These are phyloP conservation scores for Sminthurides aquaticus DNA, from an alignment of 2,888 invertebrate genomes.

Conservation along the genomic window DNA sequence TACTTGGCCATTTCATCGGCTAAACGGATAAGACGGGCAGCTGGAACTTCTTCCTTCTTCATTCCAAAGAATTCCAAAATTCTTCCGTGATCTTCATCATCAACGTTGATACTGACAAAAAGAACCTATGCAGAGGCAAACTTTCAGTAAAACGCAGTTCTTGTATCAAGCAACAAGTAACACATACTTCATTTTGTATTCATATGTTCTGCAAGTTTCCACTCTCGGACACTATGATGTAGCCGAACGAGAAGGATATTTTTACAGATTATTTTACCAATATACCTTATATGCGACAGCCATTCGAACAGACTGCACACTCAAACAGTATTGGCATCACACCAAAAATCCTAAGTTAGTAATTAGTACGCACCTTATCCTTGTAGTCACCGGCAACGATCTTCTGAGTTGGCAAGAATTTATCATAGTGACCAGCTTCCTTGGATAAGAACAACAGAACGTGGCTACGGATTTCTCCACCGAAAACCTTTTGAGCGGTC, in stretches of 20 bases:
- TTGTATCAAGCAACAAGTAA: slow-evolving; percentile 15
- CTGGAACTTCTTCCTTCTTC: slow-evolving; percentile 85
- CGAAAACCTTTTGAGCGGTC: slow-evolving; percentile 96
- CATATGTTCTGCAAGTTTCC: slow-evolving; percentile 42
- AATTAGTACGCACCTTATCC: slow-evolving; percentile 56
- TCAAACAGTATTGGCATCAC: slow-evolving; percentile 16
- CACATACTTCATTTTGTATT: slow-evolving; percentile 4
- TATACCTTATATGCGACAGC: slow-evolving; percentile 20
- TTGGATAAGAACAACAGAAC: slow-evolving; percentile 90
- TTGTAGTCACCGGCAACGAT: slow-evolving; percentile 82
- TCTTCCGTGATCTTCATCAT: slow-evolving; percentile 89
- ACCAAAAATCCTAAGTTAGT: slow-evolving; percentile 8
- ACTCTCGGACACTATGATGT: slow-evolving; percentile 38
- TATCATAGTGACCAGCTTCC: slow-evolving; percentile 75
- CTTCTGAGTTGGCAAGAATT: slow-evolving; percentile 67
- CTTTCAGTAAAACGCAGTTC: slow-evolving; percentile 4
- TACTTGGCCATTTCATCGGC: slow-evolving; percentile 97
- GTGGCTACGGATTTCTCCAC: slow-evolving; percentile 95
- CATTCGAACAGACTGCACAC: slow-evolving; percentile 17
- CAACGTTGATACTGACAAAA: slow-evolving; percentile 90
- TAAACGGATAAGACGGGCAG: slow-evolving; percentile 83
- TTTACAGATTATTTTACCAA: slow-evolving; percentile 41
- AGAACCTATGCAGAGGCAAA: too few relatives aligned
- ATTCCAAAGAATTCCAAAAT: slow-evolving; percentile 99
- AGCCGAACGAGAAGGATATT: slow-evolving; percentile 42